These are phyloP conservation scores for Aplodontia rufa DNA, from an alignment of 2,113 vertebrate species.

Conservation along the genomic window DNA sequence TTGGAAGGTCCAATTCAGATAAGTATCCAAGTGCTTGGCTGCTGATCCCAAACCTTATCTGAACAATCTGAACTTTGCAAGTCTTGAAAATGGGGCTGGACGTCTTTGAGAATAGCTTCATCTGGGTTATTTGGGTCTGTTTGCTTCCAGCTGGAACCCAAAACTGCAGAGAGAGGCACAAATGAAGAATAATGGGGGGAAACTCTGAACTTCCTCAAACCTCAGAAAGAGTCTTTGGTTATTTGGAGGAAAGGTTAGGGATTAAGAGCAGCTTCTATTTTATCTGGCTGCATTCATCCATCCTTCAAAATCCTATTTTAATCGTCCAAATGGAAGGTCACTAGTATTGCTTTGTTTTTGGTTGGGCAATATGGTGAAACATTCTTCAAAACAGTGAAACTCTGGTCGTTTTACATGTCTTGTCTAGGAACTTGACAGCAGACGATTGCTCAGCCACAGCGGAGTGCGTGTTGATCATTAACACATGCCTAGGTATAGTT, in stretches of 20 bases:
- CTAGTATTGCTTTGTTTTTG: slow-evolving; percentile 62
- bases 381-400: slow-evolving; percentile 22
- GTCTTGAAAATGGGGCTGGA: slow-evolving; percentile 55
- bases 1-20: slow-evolving; percentile 41
- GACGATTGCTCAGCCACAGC: neutral
- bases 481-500: neutral
- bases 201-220: slow-evolving; percentile 60
- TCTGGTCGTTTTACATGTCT: slow-evolving; percentile 19
- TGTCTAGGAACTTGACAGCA: neutral
- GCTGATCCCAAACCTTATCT: slow-evolving; percentile 65
- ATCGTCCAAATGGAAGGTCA: slow-evolving; percentile 55
- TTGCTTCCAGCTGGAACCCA: slow-evolving; percentile 71
- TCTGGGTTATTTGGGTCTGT: slow-evolving; percentile 57
- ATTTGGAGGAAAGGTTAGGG: slow-evolving; percentile 68
- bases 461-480: neutral
- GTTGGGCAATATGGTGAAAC: slow-evolving; percentile 19
- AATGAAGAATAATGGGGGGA: slow-evolving; percentile 64
- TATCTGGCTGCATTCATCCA: slow-evolving; percentile 62
- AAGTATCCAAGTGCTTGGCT: slow-evolving; percentile 61
- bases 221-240: slow-evolving; percentile 66
- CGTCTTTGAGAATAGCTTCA: slow-evolving; percentile 57
- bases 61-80: slow-evolving; percentile 64
- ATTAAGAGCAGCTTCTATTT: slow-evolving; percentile 69
- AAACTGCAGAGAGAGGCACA: slow-evolving; percentile 74
- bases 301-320: slow-evolving; percentile 49